Base-by-base conservation (phyloP, 2,888 invertebrate genomes). In the Drosophila subquinaria region DNA sequence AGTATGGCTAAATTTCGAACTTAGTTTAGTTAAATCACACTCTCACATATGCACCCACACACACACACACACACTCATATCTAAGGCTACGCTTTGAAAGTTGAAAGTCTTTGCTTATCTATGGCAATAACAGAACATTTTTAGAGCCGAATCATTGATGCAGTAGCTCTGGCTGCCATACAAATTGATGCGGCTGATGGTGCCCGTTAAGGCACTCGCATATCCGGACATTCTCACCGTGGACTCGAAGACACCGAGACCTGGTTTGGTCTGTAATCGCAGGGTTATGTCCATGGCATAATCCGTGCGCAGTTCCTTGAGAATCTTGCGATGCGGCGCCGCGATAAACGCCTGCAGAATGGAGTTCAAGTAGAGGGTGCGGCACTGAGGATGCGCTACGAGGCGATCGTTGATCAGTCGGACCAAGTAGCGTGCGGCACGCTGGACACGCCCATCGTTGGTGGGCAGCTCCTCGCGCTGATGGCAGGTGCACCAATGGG, bases 401-500 rank as follows among this genome's bases (percentile, higher is more conserved):
- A 97, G 89, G 82, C 95, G 93, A 1, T 90, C 75, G 90, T 97
- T 97, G 42, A 98, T 94, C 72, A 95, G 93, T 6, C 93, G 90
- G 0, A 97, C 94, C 30, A 97, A 92, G 76, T 94, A 94, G 0
- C 93, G 89, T 0, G 95, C 95, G 0, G 95, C 95, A 43, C 94
- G 93, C 6, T 93, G 90, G 0, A 96, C 95, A 6, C 92, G 84
- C 0, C 71, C 84, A 74, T 95, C 94, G 35, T 94, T 93, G 0
- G 93, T 92, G 0, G 94, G 90, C 17, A 97, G 89, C 75, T 94
- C 94, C 55, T 93, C 93, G 59, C 95, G 95, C 66, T 94, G 94
- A 88, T 97, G 96, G 80, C 98, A 98, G 23, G 97, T 96, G 92
- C 98, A 98, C 96, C 96, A 98, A 91, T 97, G 97, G 30, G 95